A percentile compares a stretch with the other conserved stretches of the same genome.
Evolutionary conservation across 2,888 invertebrate species (phyloP).

Genomic region (Chloromyia formosa): DNA sequence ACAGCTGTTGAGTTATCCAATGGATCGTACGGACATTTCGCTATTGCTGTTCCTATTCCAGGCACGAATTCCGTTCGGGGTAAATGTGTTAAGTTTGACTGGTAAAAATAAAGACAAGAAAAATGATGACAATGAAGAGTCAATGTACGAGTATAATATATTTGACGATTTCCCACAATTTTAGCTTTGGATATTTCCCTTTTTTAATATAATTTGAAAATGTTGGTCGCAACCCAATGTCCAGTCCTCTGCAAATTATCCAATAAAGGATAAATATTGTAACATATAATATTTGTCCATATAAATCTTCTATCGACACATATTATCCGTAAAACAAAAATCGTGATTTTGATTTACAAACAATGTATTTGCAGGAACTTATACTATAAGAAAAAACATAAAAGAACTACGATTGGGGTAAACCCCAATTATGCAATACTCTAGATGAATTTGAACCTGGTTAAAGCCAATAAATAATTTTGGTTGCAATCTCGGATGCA

Average conservation of each 20-base stretch:
- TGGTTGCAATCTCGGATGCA: no score
- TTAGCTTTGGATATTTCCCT: conserved; percentile 2
- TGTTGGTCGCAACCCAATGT: background rate
- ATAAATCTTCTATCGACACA: no score
- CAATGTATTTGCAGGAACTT: no score
- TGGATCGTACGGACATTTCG: conserved; percentile 98
- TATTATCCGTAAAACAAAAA: no score
- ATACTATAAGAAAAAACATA: no score
- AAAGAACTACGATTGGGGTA: no score
- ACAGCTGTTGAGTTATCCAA: conserved; percentile 97
- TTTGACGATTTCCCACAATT: conserved; percentile 46
- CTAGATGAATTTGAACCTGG: no score
- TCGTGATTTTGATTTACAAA: no score
- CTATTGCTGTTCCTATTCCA: conserved; percentile 92
- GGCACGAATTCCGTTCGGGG: conserved; percentile 89
- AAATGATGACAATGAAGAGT: background rate
- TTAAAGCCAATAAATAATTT: no score
- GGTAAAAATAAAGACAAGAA: conserved; percentile 63
- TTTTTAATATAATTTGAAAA: conserved; percentile 14
- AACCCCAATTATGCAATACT: no score
- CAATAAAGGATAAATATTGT: no score
- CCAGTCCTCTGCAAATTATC: background rate
- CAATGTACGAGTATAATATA: conserved; percentile 44
- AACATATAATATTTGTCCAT: no score
- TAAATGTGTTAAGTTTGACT: conserved; percentile 90